Evolutionary conservation across 1,140 invertebrate genomes (phyloP).

Genomic region (Drosophila elegans): DNA sequence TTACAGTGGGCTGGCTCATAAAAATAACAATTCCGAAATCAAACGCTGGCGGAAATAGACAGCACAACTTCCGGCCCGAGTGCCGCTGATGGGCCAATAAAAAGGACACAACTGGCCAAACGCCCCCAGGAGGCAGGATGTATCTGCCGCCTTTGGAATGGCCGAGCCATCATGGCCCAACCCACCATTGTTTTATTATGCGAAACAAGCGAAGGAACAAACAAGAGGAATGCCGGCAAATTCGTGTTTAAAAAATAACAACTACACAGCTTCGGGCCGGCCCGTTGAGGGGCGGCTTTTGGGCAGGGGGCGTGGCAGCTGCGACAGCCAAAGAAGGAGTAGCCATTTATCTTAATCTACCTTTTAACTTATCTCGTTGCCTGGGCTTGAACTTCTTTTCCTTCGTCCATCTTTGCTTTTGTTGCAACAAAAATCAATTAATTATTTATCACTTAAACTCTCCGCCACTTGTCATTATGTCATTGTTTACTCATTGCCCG

Average conservation of each 20-base stretch:
- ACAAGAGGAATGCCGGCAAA: slow-evolving; percentile 68
- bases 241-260: slow-evolving; percentile 76
- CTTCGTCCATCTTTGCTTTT: slow-evolving; percentile 59
- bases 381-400: slow-evolving; percentile 63
- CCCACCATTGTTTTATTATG: slow-evolving; percentile 74
- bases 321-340: slow-evolving; percentile 65
- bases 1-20: slow-evolving; percentile 38
- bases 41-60: slow-evolving; percentile 72
- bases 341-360: slow-evolving; percentile 82
- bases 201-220: slow-evolving; percentile 78
- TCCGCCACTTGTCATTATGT: slow-evolving; percentile 85
- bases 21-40: slow-evolving; percentile 73
- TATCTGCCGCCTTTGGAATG: not conserved
- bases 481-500: slow-evolving; percentile 83
- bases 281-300: not conserved
- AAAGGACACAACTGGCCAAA: slow-evolving; percentile 78
- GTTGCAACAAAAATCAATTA: slow-evolving; percentile 84
- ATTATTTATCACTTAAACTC: slow-evolving; percentile 85
- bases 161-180: not conserved
- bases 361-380: slow-evolving; percentile 82
- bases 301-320: slow-evolving; percentile 32
- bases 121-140: slow-evolving; percentile 62
- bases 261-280: slow-evolving; percentile 32
- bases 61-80: slow-evolving; percentile 68
- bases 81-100: slow-evolving; percentile 70